A percentile compares a stretch with the other conserved stretches of the same genome.
Evolutionary conservation across 2,888 invertebrate species (phyloP).

Genomic region (Mycogona germanica): DNA sequence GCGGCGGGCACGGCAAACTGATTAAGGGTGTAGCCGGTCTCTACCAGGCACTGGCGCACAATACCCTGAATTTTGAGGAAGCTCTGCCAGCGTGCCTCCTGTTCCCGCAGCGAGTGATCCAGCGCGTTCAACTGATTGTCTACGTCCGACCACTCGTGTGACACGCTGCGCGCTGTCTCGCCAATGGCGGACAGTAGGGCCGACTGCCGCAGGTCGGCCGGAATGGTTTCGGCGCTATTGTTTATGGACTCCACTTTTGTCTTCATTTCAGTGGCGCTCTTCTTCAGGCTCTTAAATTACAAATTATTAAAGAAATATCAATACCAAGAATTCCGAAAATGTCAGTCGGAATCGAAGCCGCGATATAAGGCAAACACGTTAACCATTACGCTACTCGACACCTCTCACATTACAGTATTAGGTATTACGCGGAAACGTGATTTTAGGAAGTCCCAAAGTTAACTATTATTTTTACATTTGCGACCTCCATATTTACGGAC

Average conservation of each 20-base stretch:
- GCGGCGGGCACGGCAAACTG: constrained; percentile 17
- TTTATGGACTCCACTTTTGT: not conserved
- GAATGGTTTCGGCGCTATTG: not conserved
- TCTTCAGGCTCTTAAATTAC: not conserved
- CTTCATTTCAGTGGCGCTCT: not conserved
- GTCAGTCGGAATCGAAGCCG: too few species aligned
- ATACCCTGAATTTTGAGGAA: not conserved
- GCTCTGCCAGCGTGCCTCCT: constrained; percentile 5
- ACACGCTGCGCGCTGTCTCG: not conserved
- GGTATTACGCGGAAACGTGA: too few species aligned
- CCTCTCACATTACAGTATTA: too few species aligned
- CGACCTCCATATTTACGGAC: too few species aligned
- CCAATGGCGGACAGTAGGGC: not conserved
- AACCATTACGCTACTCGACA: too few species aligned
- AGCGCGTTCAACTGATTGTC: not conserved
- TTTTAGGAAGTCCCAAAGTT: too few species aligned
- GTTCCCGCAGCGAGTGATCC: not conserved
- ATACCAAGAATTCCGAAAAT: not conserved
- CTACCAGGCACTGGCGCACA: constrained; percentile 12
- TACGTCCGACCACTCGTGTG: not conserved
- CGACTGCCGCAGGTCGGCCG: not conserved
- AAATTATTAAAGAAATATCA: not conserved
- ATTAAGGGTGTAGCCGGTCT: constrained; percentile 16
- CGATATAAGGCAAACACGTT: too few species aligned
- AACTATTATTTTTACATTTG: too few species aligned